Base-by-base conservation (phyloP, 2,888 invertebrate genomes). In the Sesia apiformis region DNA sequence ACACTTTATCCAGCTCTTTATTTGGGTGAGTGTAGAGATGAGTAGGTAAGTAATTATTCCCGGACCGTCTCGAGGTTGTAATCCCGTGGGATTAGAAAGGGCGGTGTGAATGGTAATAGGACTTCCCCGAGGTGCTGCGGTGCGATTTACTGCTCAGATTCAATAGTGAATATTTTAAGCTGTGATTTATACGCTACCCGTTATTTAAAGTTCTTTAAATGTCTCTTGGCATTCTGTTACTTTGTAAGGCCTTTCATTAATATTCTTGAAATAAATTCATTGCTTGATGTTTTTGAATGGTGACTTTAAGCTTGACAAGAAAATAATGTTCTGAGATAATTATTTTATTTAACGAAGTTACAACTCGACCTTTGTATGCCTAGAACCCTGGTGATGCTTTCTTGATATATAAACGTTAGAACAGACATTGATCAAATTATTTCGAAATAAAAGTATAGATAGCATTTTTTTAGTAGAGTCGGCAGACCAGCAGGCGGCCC, bases 161-260 rank as follows among this genome's bases (percentile, higher is more conserved):
- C 85, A 85, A 88, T 87, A 85, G 77, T 86, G 88, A 89, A 88
- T 87, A 87, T 85, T 87, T 87, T 83, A 88, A 80, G 77, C 75
- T 62, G 71, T 81, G 81, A 86, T 85, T 85, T 85, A 86, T 84
- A 75, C 67, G 67, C 63, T 63, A 70, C 66, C 70, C 67, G 72
- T 70, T 76, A 67, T 70, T 70, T 67, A 57, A 66, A 71, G 63
- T 72, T 66, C 66, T 71, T 64, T 53, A 58, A 52, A 53, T 54
- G 55, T 23, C 23, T 23, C 23, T 23, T 23, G 23, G 23, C 23
- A 2, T 2, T 23, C 57, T 42, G 42, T 42, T 6, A 42, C 42
- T 43, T 55, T 58, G 43, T 57, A 8, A 41, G 23, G 23, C 23
- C 23, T 23, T 23, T 23, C 1, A 23, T 23, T 23, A 23, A 23